phyloP scores from a whole-genome alignment of 2,797 vertebrate genomes.

The Artibeus lituratus region DNA sequence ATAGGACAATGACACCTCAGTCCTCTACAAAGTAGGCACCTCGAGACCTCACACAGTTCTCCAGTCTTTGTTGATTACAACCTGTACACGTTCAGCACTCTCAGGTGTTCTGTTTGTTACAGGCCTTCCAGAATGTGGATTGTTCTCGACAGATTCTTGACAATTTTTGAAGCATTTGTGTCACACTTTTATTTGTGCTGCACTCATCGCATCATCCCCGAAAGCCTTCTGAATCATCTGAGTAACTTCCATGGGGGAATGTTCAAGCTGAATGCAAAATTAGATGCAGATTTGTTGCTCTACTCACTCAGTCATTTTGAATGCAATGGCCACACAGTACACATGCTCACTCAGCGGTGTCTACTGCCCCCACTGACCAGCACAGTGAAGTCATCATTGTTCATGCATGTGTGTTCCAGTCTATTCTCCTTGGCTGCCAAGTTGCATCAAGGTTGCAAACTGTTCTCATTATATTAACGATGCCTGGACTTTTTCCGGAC shows the following conservation, averaged over 20 bases:
- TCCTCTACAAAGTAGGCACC: not conserved
- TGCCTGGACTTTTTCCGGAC: not conserved
- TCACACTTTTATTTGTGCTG: not conserved
- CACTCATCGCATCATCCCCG: not conserved
- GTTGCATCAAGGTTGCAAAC: not conserved
- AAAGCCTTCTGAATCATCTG: not conserved
- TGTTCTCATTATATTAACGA: not conserved
- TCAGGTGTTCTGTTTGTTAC: not conserved
- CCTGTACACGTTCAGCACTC: not conserved
- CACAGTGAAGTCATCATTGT: not conserved
- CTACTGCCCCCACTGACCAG: not conserved
- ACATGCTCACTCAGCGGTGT: not conserved
- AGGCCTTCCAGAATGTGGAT: not conserved
- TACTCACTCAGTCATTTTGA: not conserved
- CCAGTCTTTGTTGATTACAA: not conserved
- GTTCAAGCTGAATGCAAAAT: not conserved
- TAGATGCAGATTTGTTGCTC: not conserved
- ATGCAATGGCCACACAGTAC: not conserved
- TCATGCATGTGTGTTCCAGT: not conserved
- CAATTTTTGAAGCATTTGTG: not conserved
- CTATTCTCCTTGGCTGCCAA: not conserved
- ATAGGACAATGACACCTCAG: not conserved
- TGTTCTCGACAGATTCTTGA: not conserved
- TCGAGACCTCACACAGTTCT: not conserved
- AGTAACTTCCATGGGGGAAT: not conserved